Evolutionary conservation across 2,888 invertebrate species (phyloP), one percentile per base, ranked within the genome.

Genomic region (Eumerus sabulonum): DNA sequence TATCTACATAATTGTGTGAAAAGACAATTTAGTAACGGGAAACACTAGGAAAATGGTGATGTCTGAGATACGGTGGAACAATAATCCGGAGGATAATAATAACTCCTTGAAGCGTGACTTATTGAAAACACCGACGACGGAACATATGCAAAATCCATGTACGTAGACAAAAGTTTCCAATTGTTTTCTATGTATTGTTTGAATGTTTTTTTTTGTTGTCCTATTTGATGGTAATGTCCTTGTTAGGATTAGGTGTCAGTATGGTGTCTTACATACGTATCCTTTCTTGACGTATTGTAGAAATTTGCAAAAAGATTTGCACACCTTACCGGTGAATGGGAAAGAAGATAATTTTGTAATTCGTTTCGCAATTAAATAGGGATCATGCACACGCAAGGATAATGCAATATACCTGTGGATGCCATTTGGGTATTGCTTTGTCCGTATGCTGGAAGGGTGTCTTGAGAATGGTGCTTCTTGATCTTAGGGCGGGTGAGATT

Each of bases 21-120:
- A 67, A 63, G 42, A 82, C 54, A 53, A 77, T 42, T 44, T 27
- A 2, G 27, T 27, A 27, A 27, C 54, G 71, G 51, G 50, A 50
- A 70, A 82, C 57, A 56, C 53, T 44, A 51, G 86, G 84, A 88
- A 88, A 86, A 89, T 89, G 88, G 88, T 89, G 86, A 88, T 89
- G 88, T 89, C 88, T 85, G 89, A 89, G 86, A 84, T 89, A 85
- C 88, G 86, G 84, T 89, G 88, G 88, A 86, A 86, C 83, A 84
- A 84, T 82, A 85, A 85, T 83, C 85, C 86, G 84, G 88, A 88
- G 87, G 89, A 89, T 86, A 89, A 86, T 83, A 88, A 86, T 77
- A 88, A 87, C 82, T 86, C 88, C 84, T 85, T 88, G 83, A 88
- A 88, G 84, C 87, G 86, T 84, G 87, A 87, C 79, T 85, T 88